Conservation (phyloP, 1,140 invertebrate genomes). For the Drosophila tristis region DNA sequence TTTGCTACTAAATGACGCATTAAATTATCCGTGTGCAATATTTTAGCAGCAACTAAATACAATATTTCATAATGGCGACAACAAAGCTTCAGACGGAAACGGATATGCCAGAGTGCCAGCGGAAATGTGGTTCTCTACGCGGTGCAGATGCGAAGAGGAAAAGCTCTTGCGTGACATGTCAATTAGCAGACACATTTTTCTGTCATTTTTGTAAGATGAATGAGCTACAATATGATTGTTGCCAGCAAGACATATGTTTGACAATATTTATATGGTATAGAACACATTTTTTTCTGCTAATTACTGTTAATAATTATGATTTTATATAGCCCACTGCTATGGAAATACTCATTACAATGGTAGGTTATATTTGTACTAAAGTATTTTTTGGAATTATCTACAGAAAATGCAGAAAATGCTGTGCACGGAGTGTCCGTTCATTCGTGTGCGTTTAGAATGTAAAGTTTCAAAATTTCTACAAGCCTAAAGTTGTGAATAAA, state of each 20-base stretch:
- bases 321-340: conserved; percentile 26
- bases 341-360: no score
- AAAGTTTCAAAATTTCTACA: no score
- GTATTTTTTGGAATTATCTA: no score
- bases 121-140: conserved; percentile 35
- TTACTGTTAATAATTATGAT: conserved; percentile 46
- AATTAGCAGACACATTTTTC: conserved; percentile 35
- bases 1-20: conserved; percentile 35
- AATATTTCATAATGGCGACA: conserved; percentile 18
- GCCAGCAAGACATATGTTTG: conserved; percentile 52
- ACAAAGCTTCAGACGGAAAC: conserved; percentile 50
- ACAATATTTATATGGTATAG: conserved; percentile 3
- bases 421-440: no score
- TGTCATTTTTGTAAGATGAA: conserved; percentile 26
- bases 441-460: no score
- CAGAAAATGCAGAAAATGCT: no score
- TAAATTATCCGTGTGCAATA: conserved; percentile 38
- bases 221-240: not conserved
- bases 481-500: no score
- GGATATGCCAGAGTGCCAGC: conserved; percentile 53
- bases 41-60: conserved; percentile 33
- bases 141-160: not conserved
- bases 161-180: conserved; percentile 39
- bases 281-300: conserved; percentile 41
- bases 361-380: no score